A percentile compares a stretch with the other conserved stretches of the same genome.
phyloP scores from a whole-genome alignment of 2,797 vertebrate species.

The Schizothorax lantsangensis region DNA sequence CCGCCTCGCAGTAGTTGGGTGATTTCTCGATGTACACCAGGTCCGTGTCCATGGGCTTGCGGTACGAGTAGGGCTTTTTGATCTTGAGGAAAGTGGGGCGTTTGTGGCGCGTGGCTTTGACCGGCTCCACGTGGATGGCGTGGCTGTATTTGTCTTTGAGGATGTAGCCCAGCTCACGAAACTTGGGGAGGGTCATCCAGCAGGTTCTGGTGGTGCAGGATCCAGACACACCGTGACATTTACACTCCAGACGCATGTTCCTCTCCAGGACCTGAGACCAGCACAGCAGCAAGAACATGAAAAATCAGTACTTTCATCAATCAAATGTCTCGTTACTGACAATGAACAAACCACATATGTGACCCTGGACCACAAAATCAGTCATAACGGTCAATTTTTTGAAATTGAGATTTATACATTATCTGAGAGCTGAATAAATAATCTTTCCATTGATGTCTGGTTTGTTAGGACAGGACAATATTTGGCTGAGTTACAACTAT shows the following conservation, averaged over 20 bases:
- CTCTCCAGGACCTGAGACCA: constrained; percentile 87
- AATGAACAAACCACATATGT: background rate
- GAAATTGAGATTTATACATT: too few relatives aligned
- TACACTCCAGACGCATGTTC: constrained; percentile 97
- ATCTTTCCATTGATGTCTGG: too few relatives aligned
- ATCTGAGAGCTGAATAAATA: too few relatives aligned
- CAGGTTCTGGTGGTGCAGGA: constrained; percentile 98
- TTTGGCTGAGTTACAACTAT: too few relatives aligned
- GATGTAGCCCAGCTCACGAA: constrained; percentile 95
- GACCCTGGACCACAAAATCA: too few relatives aligned
- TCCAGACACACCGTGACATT: constrained; percentile 96
- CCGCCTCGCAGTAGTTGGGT: constrained; percentile 96
- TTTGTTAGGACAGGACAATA: too few relatives aligned
- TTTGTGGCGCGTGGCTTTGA: constrained; percentile 93
- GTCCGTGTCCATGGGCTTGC: constrained; percentile 96
- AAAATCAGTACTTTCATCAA: background rate
- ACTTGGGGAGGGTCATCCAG: constrained; percentile 98
- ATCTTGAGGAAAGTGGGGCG: constrained; percentile 96
- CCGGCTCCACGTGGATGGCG: constrained; percentile 92
- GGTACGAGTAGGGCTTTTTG: constrained; percentile 94
- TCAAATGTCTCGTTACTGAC: background rate
- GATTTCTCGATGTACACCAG: constrained; percentile 97
- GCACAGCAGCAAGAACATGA: constrained; percentile 32
- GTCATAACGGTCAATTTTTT: too few relatives aligned
- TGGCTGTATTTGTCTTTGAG: constrained; percentile 95